These are phyloP conservation scores for Heteromurus nitidus DNA, from an alignment of 2,888 invertebrate genomes.

Conservation along the genomic window DNA sequence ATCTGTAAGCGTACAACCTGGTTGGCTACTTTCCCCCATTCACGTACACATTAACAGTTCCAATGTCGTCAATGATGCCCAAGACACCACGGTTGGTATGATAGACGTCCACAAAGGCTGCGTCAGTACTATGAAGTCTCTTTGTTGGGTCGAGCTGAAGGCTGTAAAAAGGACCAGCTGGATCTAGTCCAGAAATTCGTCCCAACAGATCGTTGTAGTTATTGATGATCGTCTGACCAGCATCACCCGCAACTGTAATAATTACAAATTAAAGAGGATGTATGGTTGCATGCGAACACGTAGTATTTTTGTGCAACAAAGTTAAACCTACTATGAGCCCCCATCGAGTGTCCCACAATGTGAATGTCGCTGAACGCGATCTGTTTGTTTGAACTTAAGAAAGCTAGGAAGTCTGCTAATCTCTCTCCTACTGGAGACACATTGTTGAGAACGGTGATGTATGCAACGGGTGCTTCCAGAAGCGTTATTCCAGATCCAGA, in stretches of 20 bases:
- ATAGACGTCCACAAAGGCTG: conserved; percentile 43
- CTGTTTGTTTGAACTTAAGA: conserved; percentile 22
- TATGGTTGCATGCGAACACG: background rate
- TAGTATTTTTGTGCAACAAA: background rate
- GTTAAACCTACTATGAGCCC: conserved; percentile 48
- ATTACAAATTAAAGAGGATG: background rate
- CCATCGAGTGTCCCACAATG: conserved; percentile 59
- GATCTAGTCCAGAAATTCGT: conserved; percentile 33
- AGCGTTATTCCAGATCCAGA: conserved; percentile 26
- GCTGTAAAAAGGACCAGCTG: conserved; percentile 16
- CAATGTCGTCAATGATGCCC: conserved; percentile 29
- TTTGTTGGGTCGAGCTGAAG: conserved; percentile 8
- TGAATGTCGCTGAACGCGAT: conserved; percentile 29
- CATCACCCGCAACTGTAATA: conserved; percentile 4
- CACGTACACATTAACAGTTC: conserved; percentile 37
- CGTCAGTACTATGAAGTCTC: conserved; percentile 21
- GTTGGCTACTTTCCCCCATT: conserved; percentile 48
- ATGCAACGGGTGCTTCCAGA: conserved; percentile 12
- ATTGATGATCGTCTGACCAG: background rate
- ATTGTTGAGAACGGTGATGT: conserved; percentile 41
- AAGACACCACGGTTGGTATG: conserved; percentile 35
- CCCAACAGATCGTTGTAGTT: background rate
- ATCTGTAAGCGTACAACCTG: conserved; percentile 1
- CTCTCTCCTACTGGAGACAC: conserved; percentile 43
- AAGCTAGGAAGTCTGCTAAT: conserved; percentile 55